Base-by-base conservation (phyloP, 2,888 invertebrate genomes). In the Eristalinus sepulchralis region DNA sequence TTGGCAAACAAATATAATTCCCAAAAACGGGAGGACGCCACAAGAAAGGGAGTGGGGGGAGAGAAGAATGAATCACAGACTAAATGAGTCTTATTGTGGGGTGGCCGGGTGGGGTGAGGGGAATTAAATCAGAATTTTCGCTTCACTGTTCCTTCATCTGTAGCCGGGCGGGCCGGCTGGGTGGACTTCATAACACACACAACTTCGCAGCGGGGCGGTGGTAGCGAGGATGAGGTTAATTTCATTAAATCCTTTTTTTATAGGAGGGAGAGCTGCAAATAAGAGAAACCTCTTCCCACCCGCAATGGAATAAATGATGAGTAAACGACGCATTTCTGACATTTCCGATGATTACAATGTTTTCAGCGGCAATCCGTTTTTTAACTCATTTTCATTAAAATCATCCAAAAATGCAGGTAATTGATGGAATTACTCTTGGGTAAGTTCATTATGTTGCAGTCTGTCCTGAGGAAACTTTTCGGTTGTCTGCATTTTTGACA, bases 241-340 rank as follows among this genome's bases (percentile, higher is more conserved):
- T 83, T 83, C 86, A 83, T 86, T 86, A 86, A 86, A 75, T 83
- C 57, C n/a, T n/a, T 62, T 72, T 72, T 68, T 85, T 82, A 60
- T 81, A 47, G 47, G 53, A 39, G 27, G 63, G 64, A n/a, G 27
- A 27, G 27, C 27, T 27, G 27, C 72, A 80, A 82, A 82, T 73
- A 78, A 81, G 53, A 47, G 53, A 68, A 82, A 81, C 72, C 53
- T 81, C 80, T 62, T 72, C 63, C 81, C 81, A 57, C 75, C 70
- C 79, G 78, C 86, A 86, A 75, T 79, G 86, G 86, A 86, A 86
- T 86, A 86, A 83, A 86, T 86, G 83, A 86, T 86, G 78, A 79
- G 86, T 83, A 82, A 82, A 79, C 86, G 86, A 79, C 79, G 83
- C 83, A 63, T 83, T 86, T 79, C 71, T 83, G 86, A 86, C 86